Base-by-base conservation (phyloP, 2,113 vertebrate genomes). In the Myotis lucifugus region DNA sequence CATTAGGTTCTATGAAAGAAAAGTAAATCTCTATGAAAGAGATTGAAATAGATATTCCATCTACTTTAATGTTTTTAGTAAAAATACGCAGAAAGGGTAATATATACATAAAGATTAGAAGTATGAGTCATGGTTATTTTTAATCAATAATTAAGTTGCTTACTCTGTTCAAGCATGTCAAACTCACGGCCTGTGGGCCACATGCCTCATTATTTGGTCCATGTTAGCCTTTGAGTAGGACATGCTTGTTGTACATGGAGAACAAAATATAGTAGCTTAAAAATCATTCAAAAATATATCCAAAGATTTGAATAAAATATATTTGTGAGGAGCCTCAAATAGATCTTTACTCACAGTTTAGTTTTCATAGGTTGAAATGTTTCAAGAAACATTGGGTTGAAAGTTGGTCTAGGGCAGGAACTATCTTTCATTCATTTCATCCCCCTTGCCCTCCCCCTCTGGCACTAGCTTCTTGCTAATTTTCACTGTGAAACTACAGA, bases 51-150 rank as follows among this genome's bases (percentile, higher is more conserved):
- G 11, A 92, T 69, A 54, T 52, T 85, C 0, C 29, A 70, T 67
- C 13, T 52, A 66, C 23, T 77, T 96, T 79, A 88, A 72, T 52
- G 10, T 19, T 74, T 94, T 73, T 46, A 86, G 25, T 10, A 1
- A 32, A 67, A 93, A 88, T 76, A 3, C 6, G 11, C 40, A 42
- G 19, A 37, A 54, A 14, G 3, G 7, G 6, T 37, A 86, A 40
- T 67, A 79, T 54, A 37, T 76, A 86, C 74, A 25, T 56, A 91
- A 61, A 88, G 17, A 85, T 90, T 56, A 91, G 9, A 93, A 66
- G 0, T 85, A 42, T 78, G 21, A 59, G 4, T 67, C 23, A 72
- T 14, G 27, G 18, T 88, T 93, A 70, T 73, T 91, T 85, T 87
- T 61, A 90, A 77, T 90, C 19, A 94, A 37, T 91, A 61, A 82